phyloP scores from a whole-genome alignment of 2,888 invertebrate species.

The Iselma pallidipennis region DNA sequence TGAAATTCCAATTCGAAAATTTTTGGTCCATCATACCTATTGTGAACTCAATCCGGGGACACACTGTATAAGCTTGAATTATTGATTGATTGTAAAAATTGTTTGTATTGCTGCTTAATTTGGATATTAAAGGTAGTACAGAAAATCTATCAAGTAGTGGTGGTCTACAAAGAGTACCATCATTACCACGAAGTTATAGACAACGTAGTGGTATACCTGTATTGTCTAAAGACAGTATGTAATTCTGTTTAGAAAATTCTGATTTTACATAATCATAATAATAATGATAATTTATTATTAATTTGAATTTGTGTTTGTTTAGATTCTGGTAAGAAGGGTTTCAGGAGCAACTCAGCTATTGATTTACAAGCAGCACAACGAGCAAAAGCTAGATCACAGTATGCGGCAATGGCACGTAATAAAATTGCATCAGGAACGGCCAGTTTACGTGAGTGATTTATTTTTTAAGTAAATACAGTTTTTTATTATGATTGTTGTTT shows the following conservation, averaged over 20 bases:
- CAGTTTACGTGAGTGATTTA: slow-evolving; percentile 71
- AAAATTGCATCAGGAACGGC: slow-evolving; percentile 69
- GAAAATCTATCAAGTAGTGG: slow-evolving; percentile 61
- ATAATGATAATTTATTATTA: neutral
- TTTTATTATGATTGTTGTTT: slow-evolving; percentile 4
- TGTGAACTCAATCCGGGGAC: too few species aligned
- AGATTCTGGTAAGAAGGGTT: slow-evolving; percentile 56
- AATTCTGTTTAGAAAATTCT: slow-evolving; percentile 17
- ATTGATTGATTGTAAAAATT: slow-evolving; percentile 6
- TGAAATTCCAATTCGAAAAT: too few species aligned
- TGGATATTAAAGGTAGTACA: slow-evolving; percentile 59
- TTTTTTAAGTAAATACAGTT: slow-evolving; percentile 7
- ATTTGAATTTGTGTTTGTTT: slow-evolving; percentile 17
- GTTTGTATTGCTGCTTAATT: slow-evolving; percentile 24
- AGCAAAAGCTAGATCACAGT: slow-evolving; percentile 81
- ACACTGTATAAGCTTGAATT: neutral
- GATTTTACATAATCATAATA: neutral
- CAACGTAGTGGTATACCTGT: slow-evolving; percentile 66
- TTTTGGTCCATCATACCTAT: too few species aligned
- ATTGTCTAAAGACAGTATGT: slow-evolving; percentile 54
- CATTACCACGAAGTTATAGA: slow-evolving; percentile 63
- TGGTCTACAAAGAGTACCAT: slow-evolving; percentile 62
- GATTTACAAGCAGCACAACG: slow-evolving; percentile 91
- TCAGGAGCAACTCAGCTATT: slow-evolving; percentile 90
- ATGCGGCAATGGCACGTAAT: slow-evolving; percentile 77